phyloP scores from a whole-genome alignment of 2,797 vertebrate species.

The Megalops cyprinoides region DNA sequence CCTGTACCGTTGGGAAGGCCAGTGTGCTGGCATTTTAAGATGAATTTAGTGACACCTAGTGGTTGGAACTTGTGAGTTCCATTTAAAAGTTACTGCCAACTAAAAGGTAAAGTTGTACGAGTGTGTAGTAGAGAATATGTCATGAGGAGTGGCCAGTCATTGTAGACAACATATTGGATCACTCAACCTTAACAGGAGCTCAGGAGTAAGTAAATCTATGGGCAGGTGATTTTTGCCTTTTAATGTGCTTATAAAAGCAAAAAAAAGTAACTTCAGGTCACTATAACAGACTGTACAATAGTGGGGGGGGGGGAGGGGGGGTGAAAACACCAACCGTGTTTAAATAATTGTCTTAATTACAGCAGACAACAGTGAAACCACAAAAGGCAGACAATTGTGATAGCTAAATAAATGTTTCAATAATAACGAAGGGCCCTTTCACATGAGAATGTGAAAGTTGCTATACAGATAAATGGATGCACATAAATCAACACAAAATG shows the following conservation, averaged over 20 bases:
- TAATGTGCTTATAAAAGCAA: too few species aligned
- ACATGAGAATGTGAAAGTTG: background rate
- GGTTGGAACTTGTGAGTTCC: background rate
- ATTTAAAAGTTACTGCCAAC: too few species aligned
- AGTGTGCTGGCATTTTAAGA: background rate
- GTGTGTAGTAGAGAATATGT: too few species aligned
- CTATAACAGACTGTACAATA: background rate
- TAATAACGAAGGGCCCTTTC: background rate
- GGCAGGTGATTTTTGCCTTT: too few species aligned
- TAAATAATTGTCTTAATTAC: too few species aligned
- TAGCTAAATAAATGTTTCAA: background rate
- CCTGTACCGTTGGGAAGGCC: background rate
- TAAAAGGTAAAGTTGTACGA: too few species aligned
- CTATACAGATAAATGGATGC: background rate
- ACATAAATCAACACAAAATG: background rate
- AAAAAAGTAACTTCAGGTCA: background rate
- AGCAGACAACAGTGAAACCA: background rate
- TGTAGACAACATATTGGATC: too few species aligned
- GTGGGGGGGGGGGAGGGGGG: too few species aligned
- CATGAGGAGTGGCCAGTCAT: too few species aligned
- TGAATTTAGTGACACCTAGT: conserved; percentile 13
- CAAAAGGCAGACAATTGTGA: background rate
- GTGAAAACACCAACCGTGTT: too few species aligned
- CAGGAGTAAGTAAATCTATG: too few species aligned
- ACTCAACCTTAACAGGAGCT: too few species aligned